These are phyloP conservation scores for Gisinianus flammeolus DNA, from an alignment of 2,888 invertebrate genomes.

Conservation along the genomic window DNA sequence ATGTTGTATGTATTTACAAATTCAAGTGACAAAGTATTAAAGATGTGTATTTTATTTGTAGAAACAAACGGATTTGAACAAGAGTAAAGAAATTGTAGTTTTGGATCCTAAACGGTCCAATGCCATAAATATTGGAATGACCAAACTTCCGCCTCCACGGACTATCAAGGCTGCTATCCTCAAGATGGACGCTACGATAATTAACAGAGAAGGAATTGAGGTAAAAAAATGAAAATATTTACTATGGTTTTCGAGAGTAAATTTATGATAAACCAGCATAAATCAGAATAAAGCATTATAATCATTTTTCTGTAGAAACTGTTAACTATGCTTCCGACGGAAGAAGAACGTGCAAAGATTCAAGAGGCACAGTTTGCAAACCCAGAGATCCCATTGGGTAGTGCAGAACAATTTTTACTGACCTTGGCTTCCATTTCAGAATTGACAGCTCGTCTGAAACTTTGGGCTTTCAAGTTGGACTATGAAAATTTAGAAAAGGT, in stretches of 20 bases:
- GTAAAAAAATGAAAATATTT: slow-evolving; percentile 61
- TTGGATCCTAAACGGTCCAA: slow-evolving; percentile 97
- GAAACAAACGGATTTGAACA: slow-evolving; percentile 83
- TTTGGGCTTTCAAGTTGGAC: slow-evolving; percentile 99
- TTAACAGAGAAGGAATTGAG: slow-evolving; percentile 97
- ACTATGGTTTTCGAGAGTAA: background rate
- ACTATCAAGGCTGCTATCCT: slow-evolving; percentile 98
- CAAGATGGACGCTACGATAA: slow-evolving; percentile 98
- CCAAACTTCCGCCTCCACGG: slow-evolving; percentile 94
- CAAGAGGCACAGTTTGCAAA: slow-evolving; percentile 92
- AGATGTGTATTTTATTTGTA: slow-evolving; percentile 60
- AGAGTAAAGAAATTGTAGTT: slow-evolving; percentile 90
- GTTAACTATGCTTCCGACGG: slow-evolving; percentile 94
- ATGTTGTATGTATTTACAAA: background rate
- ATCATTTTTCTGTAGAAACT: slow-evolving; percentile 71
- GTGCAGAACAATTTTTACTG: slow-evolving; percentile 97
- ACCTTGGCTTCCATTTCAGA: slow-evolving; percentile 95
- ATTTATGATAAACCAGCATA: too few relatives aligned
- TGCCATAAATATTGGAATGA: slow-evolving; percentile 99
- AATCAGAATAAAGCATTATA: too few relatives aligned
- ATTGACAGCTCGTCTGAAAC: slow-evolving; percentile 85
- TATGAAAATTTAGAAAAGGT: slow-evolving; percentile 95
- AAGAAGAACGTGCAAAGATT: slow-evolving; percentile 94
- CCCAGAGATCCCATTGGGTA: slow-evolving; percentile 88
- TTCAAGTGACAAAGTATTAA: background rate